Evolutionary conservation across 2,797 vertebrate genomes (phyloP), one percentile per base, ranked within the genome.

Genomic region (Myoxocephalus aenaeus): DNA sequence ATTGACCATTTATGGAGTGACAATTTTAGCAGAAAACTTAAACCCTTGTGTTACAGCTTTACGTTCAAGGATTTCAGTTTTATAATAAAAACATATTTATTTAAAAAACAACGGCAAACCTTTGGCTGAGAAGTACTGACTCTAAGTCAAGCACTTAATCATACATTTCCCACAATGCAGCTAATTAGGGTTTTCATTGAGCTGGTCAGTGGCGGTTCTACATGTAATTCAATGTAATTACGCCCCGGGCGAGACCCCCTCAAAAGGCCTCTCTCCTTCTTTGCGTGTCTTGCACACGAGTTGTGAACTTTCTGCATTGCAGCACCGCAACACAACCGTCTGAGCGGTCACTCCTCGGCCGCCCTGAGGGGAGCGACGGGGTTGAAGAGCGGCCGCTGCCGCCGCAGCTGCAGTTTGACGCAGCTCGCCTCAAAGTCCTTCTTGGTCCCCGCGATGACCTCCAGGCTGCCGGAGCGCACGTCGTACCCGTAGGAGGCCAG

Each of bases 361-460:
- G 83, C 68, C 25, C 67, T 89, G 65, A 96, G 72, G 11, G 96
- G 96, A 82, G 96, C 96, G 20, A 96, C 96, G 0, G 96, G 96
- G 92, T 97, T 97, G 92, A 96, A 97, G 54, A 97, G 77, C 0
- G 96, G 96, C 53, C 96, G 93, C 80, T 93, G 92, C 67, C 83
- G 93, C 80, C 95, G 94, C 36, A 94, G 92, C 36, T 95, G 93
- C 87, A 98, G 92, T 76, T 93, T 96, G 32, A 92, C 82, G 36
- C 91, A 96, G 65, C 48, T 95, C 67, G 77, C 92, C 88, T 98
- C 97, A 89, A 98, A 98, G 85, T 98, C 96, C 81, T 96, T 97
- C 89, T 96, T 97, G 11, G 97, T 98, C 40, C 97, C 97, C 32
- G 73, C 94, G 25, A 99, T 75, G 56, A 93, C 87, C 22, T 95